Evolutionary conservation across 1,140 invertebrate species (phyloP), one percentile per base, ranked within the genome.

Genomic region (Drosophila nigromelanica): DNA sequence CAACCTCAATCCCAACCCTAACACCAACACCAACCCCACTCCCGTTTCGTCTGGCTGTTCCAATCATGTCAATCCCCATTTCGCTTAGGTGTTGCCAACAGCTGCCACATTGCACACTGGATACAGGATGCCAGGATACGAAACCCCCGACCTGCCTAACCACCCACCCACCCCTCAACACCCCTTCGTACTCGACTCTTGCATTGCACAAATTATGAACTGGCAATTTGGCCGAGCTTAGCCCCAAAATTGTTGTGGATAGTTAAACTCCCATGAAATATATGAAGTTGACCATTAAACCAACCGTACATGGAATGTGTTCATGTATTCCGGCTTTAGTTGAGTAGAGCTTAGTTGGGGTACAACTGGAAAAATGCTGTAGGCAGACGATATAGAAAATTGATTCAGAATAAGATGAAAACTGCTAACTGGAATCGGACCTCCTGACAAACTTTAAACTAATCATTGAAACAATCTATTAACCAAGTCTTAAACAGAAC

Each of bases 171-270:
- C 35, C 5, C 7, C 43, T 10, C 35, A 6, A 14, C 12, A 40
- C 5, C 27, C 18, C 6, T n/a, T 14, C 8, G 21, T 4, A 30
- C 6, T 2, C 3, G 3, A 18, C 21, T 18, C 21, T 43, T 67
- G 61, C 68, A 71, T 67, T 77, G 66, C 72, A 64, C 48, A 75
- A 59, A 75, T 77, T 77, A 74, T 77, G 58, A 74, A 74, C 48
- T 76, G 70, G 63, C 71, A 68, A 68, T 67, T 73, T 5, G 73
- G 43, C 40, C 45, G 50, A 24, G 18, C 27, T 58, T 18, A 55
- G 52, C 18, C 40, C 27, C 40, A 45, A 58, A 58, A 58, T 58
- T 58, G 39, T 43, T 58, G 37, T 43, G 54, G 4, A 43, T 58
- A 58, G 54, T 43, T 27, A 21, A 43, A 15, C 55, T 6, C 40